Conservation (phyloP, 2,888 invertebrate genomes). For the Anorthoa munda region DNA sequence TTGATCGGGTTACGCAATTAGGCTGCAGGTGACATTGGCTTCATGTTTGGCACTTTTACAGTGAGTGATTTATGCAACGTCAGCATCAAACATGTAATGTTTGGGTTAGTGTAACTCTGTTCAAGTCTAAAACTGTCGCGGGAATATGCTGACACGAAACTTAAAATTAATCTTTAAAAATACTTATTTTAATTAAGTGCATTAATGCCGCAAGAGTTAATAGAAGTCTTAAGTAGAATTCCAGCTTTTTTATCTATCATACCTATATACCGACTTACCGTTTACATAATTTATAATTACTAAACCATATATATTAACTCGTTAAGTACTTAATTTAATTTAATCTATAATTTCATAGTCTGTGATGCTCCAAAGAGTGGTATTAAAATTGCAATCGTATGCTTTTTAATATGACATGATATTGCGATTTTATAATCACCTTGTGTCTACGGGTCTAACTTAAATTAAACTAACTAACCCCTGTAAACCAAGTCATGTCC, state of each 20-base stretch:
- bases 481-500: too few species aligned
- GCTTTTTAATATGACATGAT: background rate
- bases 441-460: background rate
- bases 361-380: slow-evolving; percentile 14
- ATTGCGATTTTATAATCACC: slow-evolving; percentile 12
- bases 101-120: background rate
- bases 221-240: slow-evolving; percentile 43
- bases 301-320: slow-evolving; percentile 19
- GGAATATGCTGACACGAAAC: slow-evolving; percentile 32
- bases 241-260: slow-evolving; percentile 21
- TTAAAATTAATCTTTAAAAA: slow-evolving; percentile 20
- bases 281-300: background rate
- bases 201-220: slow-evolving; percentile 68
- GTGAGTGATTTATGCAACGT: slow-evolving; percentile 4
- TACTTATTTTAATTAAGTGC: slow-evolving; percentile 69
- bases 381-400: slow-evolving; percentile 12
- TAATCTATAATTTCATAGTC: slow-evolving; percentile 17
- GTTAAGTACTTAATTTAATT: background rate
- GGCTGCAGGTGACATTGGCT: slow-evolving; percentile 1
- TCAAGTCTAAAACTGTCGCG: background rate
- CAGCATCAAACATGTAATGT: background rate
- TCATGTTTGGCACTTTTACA: slow-evolving; percentile 47
- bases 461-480: background rate
- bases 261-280: background rate
- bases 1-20: too few species aligned